phyloP scores from a whole-genome alignment of 2,113 vertebrate genomes.

The Thamnophis sirtalis region DNA sequence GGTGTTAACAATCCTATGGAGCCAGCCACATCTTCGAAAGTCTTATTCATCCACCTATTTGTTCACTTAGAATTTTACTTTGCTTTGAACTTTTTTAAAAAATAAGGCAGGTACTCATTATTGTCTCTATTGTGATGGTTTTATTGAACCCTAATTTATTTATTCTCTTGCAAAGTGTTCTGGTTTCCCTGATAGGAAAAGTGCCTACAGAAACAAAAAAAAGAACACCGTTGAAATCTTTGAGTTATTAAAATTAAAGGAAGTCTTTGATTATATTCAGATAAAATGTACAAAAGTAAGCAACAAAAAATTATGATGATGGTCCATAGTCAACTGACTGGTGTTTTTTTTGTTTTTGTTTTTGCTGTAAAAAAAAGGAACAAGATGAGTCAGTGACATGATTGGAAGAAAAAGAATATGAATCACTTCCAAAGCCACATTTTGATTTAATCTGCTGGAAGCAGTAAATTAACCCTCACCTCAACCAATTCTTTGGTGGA shows the following conservation, averaged over 20 bases:
- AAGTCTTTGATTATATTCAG: slow-evolving; percentile 11
- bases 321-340: slow-evolving; percentile 22
- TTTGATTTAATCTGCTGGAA: slow-evolving; percentile 49
- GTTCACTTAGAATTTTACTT: not conserved
- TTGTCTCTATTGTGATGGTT: not conserved
- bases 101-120: not conserved
- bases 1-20: too few species aligned
- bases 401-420: slow-evolving; percentile 47
- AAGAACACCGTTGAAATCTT: not conserved
- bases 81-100: not conserved
- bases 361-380: slow-evolving; percentile 52
- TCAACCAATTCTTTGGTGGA: not conserved
- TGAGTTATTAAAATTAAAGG: not conserved
- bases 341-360: slow-evolving; percentile 45
- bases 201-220: not conserved
- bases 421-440: slow-evolving; percentile 50
- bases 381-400: slow-evolving; percentile 58
- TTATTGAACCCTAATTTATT: not conserved
- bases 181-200: not conserved
- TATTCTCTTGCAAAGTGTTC: not conserved
- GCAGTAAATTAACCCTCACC: slow-evolving; percentile 22
- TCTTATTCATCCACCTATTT: not conserved
- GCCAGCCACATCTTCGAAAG: too few species aligned
- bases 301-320: slow-evolving; percentile 18
- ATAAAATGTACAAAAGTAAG: slow-evolving; percentile 25